Conservation (phyloP, 2,113 vertebrate species). For the Formicarius rufipectus region DNA sequence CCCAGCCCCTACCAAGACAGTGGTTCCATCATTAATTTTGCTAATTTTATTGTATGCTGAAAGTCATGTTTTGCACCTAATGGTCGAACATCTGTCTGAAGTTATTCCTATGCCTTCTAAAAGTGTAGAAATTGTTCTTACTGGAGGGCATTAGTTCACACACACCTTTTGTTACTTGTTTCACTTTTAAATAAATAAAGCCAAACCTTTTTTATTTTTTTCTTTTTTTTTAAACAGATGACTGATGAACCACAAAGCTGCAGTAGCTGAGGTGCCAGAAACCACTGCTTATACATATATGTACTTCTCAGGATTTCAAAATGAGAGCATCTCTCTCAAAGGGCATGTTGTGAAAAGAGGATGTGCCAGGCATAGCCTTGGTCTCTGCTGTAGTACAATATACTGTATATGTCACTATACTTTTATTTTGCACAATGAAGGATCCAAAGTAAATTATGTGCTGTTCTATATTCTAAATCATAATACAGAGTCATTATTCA, state of each 20-base stretch:
- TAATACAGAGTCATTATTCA: not conserved
- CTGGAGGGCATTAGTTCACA: not conserved
- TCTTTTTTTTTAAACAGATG: not conserved
- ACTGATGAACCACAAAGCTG: not conserved
- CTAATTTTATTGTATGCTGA: not conserved
- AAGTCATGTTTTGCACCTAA: not conserved
- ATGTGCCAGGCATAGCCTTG: not conserved
- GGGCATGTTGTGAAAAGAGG: not conserved
- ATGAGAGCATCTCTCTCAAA: not conserved
- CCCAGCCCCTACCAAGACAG: not conserved
- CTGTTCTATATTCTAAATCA: not conserved
- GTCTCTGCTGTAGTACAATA: not conserved
- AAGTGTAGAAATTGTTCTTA: not conserved
- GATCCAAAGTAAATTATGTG: not conserved
- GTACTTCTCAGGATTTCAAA: not conserved
- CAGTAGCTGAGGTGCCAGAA: not conserved
- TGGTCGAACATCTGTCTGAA: not conserved
- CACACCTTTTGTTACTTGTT: not conserved
- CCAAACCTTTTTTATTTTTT: not conserved
- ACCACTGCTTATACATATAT: not conserved
- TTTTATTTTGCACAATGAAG: not conserved
- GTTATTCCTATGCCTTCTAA: not conserved
- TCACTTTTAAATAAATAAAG: not conserved
- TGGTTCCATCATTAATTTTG: not conserved
- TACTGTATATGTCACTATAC: accelerated